Evolutionary conservation across 2,113 vertebrate genomes (phyloP).

Genomic region (Camelus bactrianus): DNA sequence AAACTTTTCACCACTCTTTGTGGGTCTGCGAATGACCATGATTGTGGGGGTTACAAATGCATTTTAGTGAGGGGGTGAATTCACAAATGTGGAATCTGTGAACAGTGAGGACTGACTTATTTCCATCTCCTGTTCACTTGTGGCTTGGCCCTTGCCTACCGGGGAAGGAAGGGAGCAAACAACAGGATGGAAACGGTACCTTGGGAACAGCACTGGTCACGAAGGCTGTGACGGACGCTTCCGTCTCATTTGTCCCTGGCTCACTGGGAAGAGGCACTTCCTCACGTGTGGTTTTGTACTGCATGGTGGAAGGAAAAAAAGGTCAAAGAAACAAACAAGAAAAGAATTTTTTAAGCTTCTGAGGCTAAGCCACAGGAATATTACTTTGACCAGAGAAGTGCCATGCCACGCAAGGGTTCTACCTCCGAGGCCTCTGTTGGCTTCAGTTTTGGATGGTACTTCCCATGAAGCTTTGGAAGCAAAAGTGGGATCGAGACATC

Average conservation of each 20-base stretch:
- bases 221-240: conserved; percentile 84
- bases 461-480: not conserved
- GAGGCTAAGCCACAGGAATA: not conserved
- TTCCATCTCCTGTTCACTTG: not conserved
- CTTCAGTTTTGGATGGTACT: not conserved
- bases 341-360: not conserved
- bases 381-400: not conserved
- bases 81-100: not conserved
- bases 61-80: not conserved
- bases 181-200: conserved; percentile 74
- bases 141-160: not conserved
- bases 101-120: not conserved
- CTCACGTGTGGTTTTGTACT: conserved; percentile 97
- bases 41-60: not conserved
- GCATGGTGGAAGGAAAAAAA: conserved; percentile 57
- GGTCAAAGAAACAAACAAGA: not conserved
- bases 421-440: not conserved
- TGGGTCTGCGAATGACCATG: not conserved
- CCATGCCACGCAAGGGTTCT: not conserved
- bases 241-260: conserved; percentile 74
- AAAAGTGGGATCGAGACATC: not conserved
- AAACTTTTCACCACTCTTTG: not conserved
- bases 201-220: conserved; percentile 84
- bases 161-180: not conserved
- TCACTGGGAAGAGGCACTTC: conserved; percentile 84